Evolutionary conservation across 2,797 vertebrate species (phyloP).

Genomic region (Coreius guichenoti): DNA sequence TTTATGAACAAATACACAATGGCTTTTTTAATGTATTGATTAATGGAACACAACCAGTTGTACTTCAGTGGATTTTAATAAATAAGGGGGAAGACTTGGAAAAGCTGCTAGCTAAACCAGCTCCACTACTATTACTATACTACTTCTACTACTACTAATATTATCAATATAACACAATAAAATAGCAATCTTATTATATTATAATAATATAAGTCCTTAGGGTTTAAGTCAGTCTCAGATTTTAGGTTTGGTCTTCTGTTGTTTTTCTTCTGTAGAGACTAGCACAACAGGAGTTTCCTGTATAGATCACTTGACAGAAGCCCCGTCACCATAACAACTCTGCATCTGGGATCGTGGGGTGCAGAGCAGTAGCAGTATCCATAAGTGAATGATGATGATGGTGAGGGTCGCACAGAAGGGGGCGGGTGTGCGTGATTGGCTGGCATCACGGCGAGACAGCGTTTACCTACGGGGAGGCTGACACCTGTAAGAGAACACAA

Average conservation of each 20-base stretch:
- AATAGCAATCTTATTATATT: constrained; percentile 59
- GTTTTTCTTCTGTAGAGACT: constrained; percentile 75
- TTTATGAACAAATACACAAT: not conserved
- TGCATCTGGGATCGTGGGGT: constrained; percentile 69
- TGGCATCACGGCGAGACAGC: constrained; percentile 64
- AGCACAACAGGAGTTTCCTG: constrained; percentile 66
- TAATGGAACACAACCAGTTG: not conserved
- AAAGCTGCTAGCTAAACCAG: not conserved
- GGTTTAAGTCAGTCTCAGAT: constrained; percentile 62
- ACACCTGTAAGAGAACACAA: constrained; percentile 71
- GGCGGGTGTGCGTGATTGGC: constrained; percentile 72
- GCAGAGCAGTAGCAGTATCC: constrained; percentile 64
- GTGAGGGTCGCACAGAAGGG: constrained; percentile 67
- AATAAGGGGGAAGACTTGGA: constrained; percentile 8
- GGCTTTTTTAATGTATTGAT: not conserved
- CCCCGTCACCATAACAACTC: constrained; percentile 67
- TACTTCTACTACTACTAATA: constrained; percentile 3
- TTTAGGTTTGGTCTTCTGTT: constrained; percentile 72
- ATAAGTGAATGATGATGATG: constrained; percentile 69
- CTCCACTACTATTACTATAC: not conserved
- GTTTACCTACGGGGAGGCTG: constrained; percentile 84
- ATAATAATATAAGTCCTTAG: constrained; percentile 49
- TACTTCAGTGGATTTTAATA: constrained; percentile 42
- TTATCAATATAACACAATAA: constrained; percentile 63
- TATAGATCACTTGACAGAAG: constrained; percentile 65